Evolutionary conservation across 2,797 vertebrate genomes (phyloP).

Genomic region (Glossophaga mutica): DNA sequence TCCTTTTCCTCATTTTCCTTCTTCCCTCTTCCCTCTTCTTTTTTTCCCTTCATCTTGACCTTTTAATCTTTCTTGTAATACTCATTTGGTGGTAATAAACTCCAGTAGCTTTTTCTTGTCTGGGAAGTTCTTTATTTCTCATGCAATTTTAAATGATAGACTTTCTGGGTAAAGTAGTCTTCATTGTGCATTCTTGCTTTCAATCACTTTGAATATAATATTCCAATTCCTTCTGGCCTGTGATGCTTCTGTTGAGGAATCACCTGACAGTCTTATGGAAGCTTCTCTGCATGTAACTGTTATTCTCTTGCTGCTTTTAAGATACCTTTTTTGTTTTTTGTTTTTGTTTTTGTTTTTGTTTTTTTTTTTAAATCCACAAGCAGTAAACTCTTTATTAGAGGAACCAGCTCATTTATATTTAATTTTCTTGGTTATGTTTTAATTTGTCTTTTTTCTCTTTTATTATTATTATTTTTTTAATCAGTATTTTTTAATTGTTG

Average conservation of each 20-base stretch:
- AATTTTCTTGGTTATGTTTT: conserved; percentile 33
- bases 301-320: not conserved
- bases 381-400: not conserved
- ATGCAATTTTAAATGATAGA: not conserved
- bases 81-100: not conserved
- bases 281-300: not conserved
- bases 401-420: conserved; percentile 18
- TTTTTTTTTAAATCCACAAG: rapidly evolving
- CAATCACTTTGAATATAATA: not conserved
- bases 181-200: not conserved
- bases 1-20: not conserved
- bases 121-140: not conserved
- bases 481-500: no score
- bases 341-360: no score
- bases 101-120: not conserved
- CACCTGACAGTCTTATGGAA: not conserved
- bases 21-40: not conserved
- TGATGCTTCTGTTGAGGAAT: not conserved
- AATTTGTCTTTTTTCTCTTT: conserved; percentile 59
- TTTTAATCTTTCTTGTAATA: not conserved
- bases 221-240: not conserved
- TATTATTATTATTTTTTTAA: no score
- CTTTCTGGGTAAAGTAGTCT: not conserved
- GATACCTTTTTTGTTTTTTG: not conserved
- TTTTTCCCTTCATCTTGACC: not conserved